Evolutionary conservation across 2,888 invertebrate species (phyloP), one percentile per base, ranked within the genome.

Genomic region (Peribatodes rhomboidaria): DNA sequence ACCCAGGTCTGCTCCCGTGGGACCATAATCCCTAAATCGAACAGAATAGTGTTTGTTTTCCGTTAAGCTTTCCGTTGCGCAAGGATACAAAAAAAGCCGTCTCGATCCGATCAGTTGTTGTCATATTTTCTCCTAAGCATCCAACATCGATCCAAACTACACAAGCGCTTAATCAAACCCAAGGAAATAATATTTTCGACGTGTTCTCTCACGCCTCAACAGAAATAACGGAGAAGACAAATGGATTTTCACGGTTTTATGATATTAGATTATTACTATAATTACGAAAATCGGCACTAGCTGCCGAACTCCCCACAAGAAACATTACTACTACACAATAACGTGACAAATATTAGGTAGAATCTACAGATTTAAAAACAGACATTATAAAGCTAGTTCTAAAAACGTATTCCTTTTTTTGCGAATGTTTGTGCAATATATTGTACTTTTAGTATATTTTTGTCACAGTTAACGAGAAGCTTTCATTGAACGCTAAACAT

Each of bases 171-270:
- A 73, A 69, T 61, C 62, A 58, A 67, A 72, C 0, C 0, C 16
- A 50, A n/a, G 7, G 13, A 50, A 35, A 20, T 33, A 35, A 50
- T 35, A 13, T 62, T 73, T n/a, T 66, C 73, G 78, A 81, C 72
- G 72, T 72, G 42, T 74, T 74, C 73, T 74, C 65, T 68, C 69
- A 74, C 71, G 70, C 72, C 67, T 73, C 72, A 83, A 89, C 80
- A 77, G 82, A 87, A 83, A 73, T 75, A 84, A 89, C 81, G 87
- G 90, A 89, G 90, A 90, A 92, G 91, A 92, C 90, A 92, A 92
- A 92, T 92, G 90, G 92, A 92, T 92, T 90, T 89, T 89, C 84
- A 87, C 86, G 81, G 83, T 86, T 90, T 88, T 79, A 88, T 85
- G 84, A 81, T 87, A 89, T 87, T 89, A 83, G 16, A 86, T 83